Evolutionary conservation across 1,140 invertebrate genomes (phyloP), one percentile per base, ranked within the genome.

Genomic region (Trichomalopsis sarcophagae): DNA sequence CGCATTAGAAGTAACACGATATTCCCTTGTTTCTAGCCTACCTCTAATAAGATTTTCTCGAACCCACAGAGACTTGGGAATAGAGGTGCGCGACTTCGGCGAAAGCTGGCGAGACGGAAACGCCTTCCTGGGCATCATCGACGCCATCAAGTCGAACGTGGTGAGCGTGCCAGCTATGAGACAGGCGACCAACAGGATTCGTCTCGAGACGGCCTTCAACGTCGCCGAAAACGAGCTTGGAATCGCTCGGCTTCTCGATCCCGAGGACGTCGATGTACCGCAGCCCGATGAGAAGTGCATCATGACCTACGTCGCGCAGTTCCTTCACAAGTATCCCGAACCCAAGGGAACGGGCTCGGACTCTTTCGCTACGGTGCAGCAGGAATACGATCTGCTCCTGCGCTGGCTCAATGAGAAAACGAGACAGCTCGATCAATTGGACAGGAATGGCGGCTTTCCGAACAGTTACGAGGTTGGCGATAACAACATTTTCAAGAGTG

Each of bases 221-320:
- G 96, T 98, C 17, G 99, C 99, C 66, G 98, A 99, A 93, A 94
- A 94, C 76, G 97, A 99, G 90, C 93, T 99, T 23, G 98, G 98
- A 73, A 99, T 99, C 88, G 96, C 98, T n/a, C 95, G 97, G 88
- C 94, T 99, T 14, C 93, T 99, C 33, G 98, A 99, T 92, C 96
- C 98, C 44, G 98, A 99, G 94, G 99, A 99, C 94, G 98, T 99
- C 40, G 98, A 99, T 94, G 98, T 99, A 17, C 96, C 97, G 21
- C 97, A 97, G 90, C 99, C 99, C 11, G 99, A 99, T 93, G 99
- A 99, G 91, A 98, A 98, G 92, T 99, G 98, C 50, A 98, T 99
- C 87, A 99, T 99, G 98, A 99, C 99, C 44, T 99, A 99, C 92
- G 98, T 99, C 69, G 98, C 99, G 62, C 98, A 99, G 94, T 99